Evolutionary conservation across 2,888 invertebrate genomes (phyloP), one percentile per base, ranked within the genome.

Genomic region (Chironomus tentans): DNA sequence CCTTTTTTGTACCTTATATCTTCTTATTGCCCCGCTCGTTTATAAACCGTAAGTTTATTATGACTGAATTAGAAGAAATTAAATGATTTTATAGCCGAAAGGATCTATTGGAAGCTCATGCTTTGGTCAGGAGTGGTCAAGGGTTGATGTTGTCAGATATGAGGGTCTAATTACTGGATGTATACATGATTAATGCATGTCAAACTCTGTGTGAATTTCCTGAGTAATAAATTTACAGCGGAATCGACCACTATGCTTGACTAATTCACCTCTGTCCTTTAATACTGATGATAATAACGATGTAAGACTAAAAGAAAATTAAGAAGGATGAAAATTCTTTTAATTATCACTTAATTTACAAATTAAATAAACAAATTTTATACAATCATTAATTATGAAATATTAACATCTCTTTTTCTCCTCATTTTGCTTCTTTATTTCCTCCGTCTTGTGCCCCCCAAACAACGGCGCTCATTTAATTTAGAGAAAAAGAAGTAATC

Each of bases 311-410:
- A 24, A 70, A 22, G 56, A 50, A 12, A 65, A 65, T 24, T 21
- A 65, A 65, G 21, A 13, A 65, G 24, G 24, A 24, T 70, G 70
- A 56, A 70, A 56, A 70, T 70, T 70, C 70, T 56, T 24, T 70
- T 70, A 70, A 70, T 70, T 50, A 70, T 70, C 70, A 70, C 70
- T 70, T 70, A 70, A 70, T 70, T 70, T 70, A 50, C 70, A 48
- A 70, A 70, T 70, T 70, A 70, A 70, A 70, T 70, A 56, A 70
- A 70, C 50, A 70, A 68, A 46, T 70, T 70, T 70, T 47, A 12
- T 46, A 46, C 18, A 70, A 56, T 70, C 70, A 28, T 56, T 70
- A 70, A 70, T 70, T 70, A 47, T 50, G 50, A 70, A 70, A 70
- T 70, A 70, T 70, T 70, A 70, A 70, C 70, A 70, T 70, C 70